phyloP scores from a whole-genome alignment of 2,113 vertebrate species.

The Urocitellus parryii region DNA sequence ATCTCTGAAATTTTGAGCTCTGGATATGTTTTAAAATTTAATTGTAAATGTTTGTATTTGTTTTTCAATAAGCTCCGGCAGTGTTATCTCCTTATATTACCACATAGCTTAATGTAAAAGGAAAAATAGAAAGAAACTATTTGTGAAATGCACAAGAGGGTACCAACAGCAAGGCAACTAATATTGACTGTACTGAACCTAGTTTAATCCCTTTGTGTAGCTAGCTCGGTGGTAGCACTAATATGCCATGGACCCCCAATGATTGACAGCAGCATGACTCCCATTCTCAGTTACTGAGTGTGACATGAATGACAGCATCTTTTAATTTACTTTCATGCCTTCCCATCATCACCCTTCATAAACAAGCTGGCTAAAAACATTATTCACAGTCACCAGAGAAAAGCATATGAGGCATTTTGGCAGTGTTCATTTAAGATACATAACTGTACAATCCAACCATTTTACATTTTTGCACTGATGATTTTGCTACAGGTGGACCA shows the following conservation, averaged over 20 bases:
- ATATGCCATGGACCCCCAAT: no score
- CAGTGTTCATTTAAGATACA: neutral
- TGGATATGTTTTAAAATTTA: neutral
- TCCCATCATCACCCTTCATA: slow-evolving; percentile 45
- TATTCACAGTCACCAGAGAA: neutral
- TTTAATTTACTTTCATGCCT: neutral
- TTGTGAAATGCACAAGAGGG: neutral
- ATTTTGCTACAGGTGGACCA: neutral
- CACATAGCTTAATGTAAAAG: neutral
- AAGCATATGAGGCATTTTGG: neutral
- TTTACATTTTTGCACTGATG: neutral
- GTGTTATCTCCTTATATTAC: neutral
- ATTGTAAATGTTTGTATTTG: neutral
- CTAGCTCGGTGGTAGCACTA: neutral
- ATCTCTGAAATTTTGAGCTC: neutral
- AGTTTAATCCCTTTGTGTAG: neutral
- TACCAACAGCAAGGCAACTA: neutral
- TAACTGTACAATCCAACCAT: neutral
- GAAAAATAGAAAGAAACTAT: neutral
- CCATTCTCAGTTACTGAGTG: neutral
- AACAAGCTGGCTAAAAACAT: slow-evolving; percentile 36
- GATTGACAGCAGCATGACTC: neutral
- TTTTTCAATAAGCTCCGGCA: neutral
- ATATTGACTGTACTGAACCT: accelerated
- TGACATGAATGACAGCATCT: neutral